Evolutionary conservation across 2,888 invertebrate species (phyloP).

Genomic region (Ligdia adustata): DNA sequence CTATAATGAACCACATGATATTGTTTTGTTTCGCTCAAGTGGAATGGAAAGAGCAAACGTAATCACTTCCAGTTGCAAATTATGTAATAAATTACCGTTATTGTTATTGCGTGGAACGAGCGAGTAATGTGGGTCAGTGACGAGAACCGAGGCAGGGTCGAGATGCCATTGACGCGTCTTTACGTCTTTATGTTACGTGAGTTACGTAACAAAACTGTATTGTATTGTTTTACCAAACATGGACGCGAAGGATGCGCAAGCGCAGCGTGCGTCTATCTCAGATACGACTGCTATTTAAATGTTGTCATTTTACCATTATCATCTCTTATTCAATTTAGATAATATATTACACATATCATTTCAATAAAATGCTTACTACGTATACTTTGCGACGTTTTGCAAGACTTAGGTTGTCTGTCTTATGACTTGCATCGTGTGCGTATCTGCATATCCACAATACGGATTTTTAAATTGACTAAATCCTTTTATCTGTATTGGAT

Average conservation of each 20-base stretch:
- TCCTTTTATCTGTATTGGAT: too few relatives aligned
- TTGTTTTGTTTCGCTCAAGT: slow-evolving; percentile 37
- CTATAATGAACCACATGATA: slow-evolving; percentile 27
- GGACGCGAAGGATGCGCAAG: slow-evolving; percentile 54
- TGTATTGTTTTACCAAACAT: slow-evolving; percentile 70
- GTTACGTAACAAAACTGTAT: slow-evolving; percentile 63
- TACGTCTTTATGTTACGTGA: slow-evolving; percentile 41
- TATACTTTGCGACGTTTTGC: too few relatives aligned
- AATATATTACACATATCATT: too few relatives aligned
- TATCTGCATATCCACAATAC: too few relatives aligned
- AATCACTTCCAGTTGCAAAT: slow-evolving; percentile 58
- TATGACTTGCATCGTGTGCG: too few relatives aligned
- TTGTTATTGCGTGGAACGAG: slow-evolving; percentile 68
- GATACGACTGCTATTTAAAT: slow-evolving; percentile 17
- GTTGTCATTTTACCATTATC: too few relatives aligned
- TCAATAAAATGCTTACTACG: too few relatives aligned
- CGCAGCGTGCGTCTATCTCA: slow-evolving; percentile 22
- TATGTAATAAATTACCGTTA: slow-evolving; percentile 70
- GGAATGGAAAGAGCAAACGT: slow-evolving; percentile 47
- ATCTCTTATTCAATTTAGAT: too few relatives aligned
- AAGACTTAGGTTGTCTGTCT: too few relatives aligned
- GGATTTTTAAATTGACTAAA: too few relatives aligned
- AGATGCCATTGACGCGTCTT: slow-evolving; percentile 78
- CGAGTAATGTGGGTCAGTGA: slow-evolving; percentile 80
- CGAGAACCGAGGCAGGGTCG: slow-evolving; percentile 79